Evolutionary conservation across 2,888 invertebrate species (phyloP).

Genomic region (Aethes cnicana): DNA sequence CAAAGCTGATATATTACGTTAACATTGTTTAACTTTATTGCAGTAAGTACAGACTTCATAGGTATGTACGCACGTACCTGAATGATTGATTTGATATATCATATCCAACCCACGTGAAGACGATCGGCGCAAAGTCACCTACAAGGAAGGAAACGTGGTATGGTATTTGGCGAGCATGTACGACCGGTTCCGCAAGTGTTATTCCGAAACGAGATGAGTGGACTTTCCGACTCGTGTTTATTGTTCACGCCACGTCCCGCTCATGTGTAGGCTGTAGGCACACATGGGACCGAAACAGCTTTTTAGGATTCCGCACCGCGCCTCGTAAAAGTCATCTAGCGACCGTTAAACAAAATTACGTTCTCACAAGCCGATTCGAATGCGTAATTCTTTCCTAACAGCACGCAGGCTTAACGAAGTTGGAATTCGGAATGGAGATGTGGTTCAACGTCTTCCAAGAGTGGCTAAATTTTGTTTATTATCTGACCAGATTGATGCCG

Average conservation of each 20-base stretch:
- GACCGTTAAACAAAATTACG: constrained; percentile 26
- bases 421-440: constrained; percentile 18
- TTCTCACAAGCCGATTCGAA: constrained; percentile 12
- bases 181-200: constrained; percentile 79
- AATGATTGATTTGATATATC: not conserved
- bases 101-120: too few species aligned
- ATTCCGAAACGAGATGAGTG: constrained; percentile 77
- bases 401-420: constrained; percentile 15
- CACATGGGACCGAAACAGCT: constrained; percentile 19
- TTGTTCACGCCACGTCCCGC: constrained; percentile 44
- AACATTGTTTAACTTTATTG: too few species aligned
- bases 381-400: constrained; percentile 18
- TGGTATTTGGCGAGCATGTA: constrained; percentile 68
- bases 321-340: not conserved
- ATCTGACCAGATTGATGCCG: not conserved
- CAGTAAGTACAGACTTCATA: too few species aligned
- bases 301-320: constrained; percentile 23
- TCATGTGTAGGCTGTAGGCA: constrained; percentile 1
- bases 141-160: constrained; percentile 79
- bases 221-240: constrained; percentile 70
- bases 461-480: not conserved
- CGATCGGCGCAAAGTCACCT: too few species aligned
- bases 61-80: too few species aligned
- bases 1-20: too few species aligned
- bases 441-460: constrained; percentile 6